These are phyloP conservation scores for Sphenodon punctatus DNA, from an alignment of 2,797 vertebrate genomes.

Conservation along the genomic window DNA sequence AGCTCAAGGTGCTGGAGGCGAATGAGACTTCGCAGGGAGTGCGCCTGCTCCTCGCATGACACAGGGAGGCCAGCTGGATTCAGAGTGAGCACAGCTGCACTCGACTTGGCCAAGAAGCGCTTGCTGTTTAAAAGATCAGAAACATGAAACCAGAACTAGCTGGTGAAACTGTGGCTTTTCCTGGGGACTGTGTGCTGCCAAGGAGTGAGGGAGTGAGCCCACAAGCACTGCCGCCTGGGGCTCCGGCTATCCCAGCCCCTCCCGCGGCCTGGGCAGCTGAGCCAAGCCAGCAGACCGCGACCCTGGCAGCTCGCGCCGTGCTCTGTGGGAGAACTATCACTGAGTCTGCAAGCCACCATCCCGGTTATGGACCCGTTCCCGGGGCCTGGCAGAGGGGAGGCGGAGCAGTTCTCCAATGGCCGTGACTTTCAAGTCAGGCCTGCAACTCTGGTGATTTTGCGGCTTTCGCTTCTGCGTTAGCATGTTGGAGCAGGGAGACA, in stretches of 20 bases:
- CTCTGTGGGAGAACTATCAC: slow-evolving; percentile 71
- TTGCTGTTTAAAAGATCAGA: slow-evolving; percentile 71
- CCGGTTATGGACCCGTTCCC: too few relatives aligned
- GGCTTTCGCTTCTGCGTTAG: accelerated
- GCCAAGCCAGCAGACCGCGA: slow-evolving; percentile 20
- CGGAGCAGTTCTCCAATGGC: neutral
- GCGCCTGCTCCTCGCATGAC: slow-evolving; percentile 15
- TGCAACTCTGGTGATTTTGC: too few relatives aligned
- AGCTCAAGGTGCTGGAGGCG: neutral
- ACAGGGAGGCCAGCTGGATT: slow-evolving; percentile 50
- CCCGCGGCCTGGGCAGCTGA: slow-evolving; percentile 55
- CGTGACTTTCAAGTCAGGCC: neutral
- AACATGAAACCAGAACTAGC: slow-evolving; percentile 70
- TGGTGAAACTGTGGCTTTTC: slow-evolving; percentile 67
- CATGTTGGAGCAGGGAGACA: accelerated
- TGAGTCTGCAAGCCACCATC: too few relatives aligned
- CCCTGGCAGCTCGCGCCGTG: slow-evolving; percentile 58
- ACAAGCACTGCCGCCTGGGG: slow-evolving; percentile 70
- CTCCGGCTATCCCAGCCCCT: slow-evolving; percentile 62
- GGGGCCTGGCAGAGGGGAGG: slow-evolving; percentile 54
- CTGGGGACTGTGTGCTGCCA: slow-evolving; percentile 26
- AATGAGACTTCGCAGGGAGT: neutral
- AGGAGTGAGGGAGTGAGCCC: neutral
- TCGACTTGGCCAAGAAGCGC: slow-evolving; percentile 37
- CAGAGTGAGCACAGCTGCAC: neutral